These are phyloP conservation scores for Rostratula benghalensis DNA, from an alignment of 2,113 vertebrate species.

Conservation along the genomic window DNA sequence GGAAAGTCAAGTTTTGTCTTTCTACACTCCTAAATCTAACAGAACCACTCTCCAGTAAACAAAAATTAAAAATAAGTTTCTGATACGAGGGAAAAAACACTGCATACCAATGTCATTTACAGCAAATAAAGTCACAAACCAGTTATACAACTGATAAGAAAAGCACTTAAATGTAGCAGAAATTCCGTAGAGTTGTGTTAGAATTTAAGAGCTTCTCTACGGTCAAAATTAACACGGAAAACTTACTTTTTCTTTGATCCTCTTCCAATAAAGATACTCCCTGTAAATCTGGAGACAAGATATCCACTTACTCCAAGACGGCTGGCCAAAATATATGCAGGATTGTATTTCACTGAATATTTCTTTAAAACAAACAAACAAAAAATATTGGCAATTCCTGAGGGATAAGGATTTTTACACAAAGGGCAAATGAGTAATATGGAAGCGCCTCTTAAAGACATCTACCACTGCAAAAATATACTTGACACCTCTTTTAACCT, in stretches of 20 bases:
- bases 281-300: conserved; percentile 98
- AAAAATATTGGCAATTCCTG: conserved; percentile 22
- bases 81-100: background rate
- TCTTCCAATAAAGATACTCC: conserved; percentile 97
- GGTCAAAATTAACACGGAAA: conserved; percentile 17
- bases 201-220: conserved; percentile 8
- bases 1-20: background rate
- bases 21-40: background rate
- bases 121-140: background rate
- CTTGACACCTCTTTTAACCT: background rate
- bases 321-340: conserved; percentile 93
- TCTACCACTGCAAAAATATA: background rate
- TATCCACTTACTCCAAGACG: conserved; percentile 94
- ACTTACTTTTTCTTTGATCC: conserved; percentile 96
- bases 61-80: background rate
- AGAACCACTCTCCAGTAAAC: background rate
- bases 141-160: background rate
- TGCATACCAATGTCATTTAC: background rate
- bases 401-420: background rate
- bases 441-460: background rate
- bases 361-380: conserved; percentile 83
- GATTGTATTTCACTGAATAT: conserved; percentile 96
- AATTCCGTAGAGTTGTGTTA: background rate
- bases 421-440: background rate
- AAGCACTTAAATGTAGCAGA: background rate